These are phyloP conservation scores for Dusona sp. DNA, from an alignment of 2,888 invertebrate genomes.

Conservation along the genomic window DNA sequence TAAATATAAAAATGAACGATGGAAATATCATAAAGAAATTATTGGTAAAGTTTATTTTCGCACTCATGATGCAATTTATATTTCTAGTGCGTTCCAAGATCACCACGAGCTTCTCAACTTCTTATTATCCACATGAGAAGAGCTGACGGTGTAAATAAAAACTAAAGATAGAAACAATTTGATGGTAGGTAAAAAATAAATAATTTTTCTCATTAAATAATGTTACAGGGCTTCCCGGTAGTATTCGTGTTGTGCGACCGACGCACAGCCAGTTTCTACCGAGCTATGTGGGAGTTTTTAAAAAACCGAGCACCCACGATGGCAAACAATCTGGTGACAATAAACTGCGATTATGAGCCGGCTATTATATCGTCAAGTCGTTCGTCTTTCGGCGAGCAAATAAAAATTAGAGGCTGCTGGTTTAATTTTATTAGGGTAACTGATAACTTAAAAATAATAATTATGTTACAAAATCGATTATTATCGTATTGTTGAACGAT, in stretches of 20 bases:
- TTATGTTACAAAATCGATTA: too few species aligned
- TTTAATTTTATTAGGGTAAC: slow-evolving; percentile 34
- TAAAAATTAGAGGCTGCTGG: slow-evolving; percentile 30
- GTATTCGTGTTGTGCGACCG: not conserved
- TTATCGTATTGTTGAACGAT: too few species aligned
- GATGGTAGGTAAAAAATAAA: too few species aligned
- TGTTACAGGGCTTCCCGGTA: not conserved
- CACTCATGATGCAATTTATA: not conserved
- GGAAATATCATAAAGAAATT: too few species aligned
- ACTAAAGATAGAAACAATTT: not conserved
- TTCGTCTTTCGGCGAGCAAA: not conserved
- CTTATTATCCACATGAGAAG: too few species aligned
- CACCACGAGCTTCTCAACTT: not conserved
- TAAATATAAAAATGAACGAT: not conserved
- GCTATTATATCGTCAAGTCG: not conserved
- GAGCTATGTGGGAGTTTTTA: not conserved
- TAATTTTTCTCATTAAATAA: too few species aligned
- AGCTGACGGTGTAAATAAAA: not conserved
- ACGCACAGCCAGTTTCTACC: not conserved
- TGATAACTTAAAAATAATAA: not conserved
- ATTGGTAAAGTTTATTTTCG: too few species aligned
- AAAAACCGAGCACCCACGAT: not conserved
- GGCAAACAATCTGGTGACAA: not conserved
- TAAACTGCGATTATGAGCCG: not conserved
- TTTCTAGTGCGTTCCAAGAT: not conserved